Evolutionary conservation across 2,113 vertebrate species (phyloP).

Genomic region (Pseudorectes ferrugineus): DNA sequence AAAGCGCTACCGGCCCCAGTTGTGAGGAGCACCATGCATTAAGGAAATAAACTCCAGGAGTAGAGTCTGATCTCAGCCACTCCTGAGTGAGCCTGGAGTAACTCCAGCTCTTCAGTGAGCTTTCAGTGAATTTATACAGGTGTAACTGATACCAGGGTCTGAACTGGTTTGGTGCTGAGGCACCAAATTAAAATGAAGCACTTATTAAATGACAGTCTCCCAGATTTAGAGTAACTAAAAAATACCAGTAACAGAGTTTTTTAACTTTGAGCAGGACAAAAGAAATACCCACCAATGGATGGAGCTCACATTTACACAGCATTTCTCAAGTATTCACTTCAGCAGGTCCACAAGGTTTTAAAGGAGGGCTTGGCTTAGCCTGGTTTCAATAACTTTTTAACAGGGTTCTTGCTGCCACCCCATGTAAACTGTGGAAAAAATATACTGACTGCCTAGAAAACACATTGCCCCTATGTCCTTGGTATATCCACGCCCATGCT

Average conservation of each 20-base stretch:
- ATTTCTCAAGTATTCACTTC: not conserved
- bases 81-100: not conserved
- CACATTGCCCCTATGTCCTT: not conserved
- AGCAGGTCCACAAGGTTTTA: not conserved
- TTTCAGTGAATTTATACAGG: not conserved
- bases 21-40: not conserved
- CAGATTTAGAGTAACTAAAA: not conserved
- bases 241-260: not conserved
- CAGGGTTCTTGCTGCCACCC: not conserved
- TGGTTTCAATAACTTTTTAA: not conserved
- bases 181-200: not conserved
- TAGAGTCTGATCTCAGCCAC: not conserved
- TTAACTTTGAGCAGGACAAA: not conserved
- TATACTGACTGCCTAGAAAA: not conserved
- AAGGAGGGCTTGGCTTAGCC: not conserved
- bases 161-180: not conserved
- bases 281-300: not conserved
- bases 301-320: not conserved
- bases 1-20: not conserved
- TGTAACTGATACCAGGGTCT: not conserved
- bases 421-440: not conserved
- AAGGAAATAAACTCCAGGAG: not conserved
- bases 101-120: not conserved
- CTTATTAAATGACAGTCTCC: not conserved
- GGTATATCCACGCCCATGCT: rapidly evolving